Evolutionary conservation across 2,113 vertebrate species (phyloP).

Genomic region (human (Homo sapiens)): DNA sequence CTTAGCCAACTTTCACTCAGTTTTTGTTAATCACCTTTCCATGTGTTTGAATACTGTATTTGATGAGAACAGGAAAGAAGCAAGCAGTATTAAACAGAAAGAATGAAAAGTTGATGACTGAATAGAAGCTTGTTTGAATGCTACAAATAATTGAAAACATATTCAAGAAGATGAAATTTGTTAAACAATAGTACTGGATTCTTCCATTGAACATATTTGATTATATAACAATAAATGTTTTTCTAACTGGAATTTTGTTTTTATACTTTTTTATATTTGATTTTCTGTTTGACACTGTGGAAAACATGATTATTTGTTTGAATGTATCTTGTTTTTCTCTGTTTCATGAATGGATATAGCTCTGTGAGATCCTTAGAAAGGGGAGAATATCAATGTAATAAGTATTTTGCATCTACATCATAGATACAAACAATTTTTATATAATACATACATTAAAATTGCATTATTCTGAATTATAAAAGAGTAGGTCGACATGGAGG

Average conservation of each 20-base stretch:
- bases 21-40: constrained; percentile 28
- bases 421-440: background rate
- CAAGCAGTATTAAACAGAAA: background rate
- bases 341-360: background rate
- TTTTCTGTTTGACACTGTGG: background rate
- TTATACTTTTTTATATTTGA: background rate
- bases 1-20: background rate
- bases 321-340: background rate
- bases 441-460: background rate
- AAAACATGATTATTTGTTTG: background rate
- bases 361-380: background rate
- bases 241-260: background rate
- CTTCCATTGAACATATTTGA: background rate
- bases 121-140: constrained; percentile 17
- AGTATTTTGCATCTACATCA: background rate
- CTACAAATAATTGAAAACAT: constrained; percentile 31
- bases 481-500: background rate
- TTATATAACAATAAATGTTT: background rate
- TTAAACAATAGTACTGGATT: background rate
- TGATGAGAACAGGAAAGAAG: background rate
- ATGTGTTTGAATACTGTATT: background rate
- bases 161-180: background rate
- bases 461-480: background rate
- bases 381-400: background rate
- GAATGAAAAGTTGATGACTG: background rate